A percentile compares a stretch with the other conserved stretches of the same genome.
These are phyloP conservation scores for Glossophaga mutica DNA, from an alignment of 2,797 vertebrate genomes.

Conservation along the genomic window DNA sequence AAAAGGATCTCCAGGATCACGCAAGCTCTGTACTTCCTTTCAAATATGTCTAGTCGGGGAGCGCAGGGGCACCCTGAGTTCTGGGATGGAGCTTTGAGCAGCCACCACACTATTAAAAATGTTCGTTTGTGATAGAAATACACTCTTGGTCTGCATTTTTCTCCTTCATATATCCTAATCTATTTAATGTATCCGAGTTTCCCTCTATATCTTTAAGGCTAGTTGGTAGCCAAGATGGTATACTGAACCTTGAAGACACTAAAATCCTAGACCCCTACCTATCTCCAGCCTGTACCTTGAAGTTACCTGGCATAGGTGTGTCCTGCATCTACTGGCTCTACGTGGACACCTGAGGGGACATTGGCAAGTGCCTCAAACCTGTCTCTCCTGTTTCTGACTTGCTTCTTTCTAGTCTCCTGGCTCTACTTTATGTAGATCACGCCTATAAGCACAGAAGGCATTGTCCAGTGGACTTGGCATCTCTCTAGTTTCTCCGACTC, in stretches of 20 bases:
- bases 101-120: neutral
- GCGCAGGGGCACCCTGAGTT: neutral
- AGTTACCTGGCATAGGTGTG: neutral
- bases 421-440: neutral
- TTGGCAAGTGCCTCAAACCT: neutral
- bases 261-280: neutral
- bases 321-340: neutral
- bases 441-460: neutral
- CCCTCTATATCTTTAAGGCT: neutral
- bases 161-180: neutral
- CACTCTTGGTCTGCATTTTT: rapidly evolving
- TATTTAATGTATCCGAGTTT: neutral
- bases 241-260: neutral
- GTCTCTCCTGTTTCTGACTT: neutral
- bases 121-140: neutral
- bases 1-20: conserved; percentile 42
- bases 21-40: neutral
- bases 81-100: neutral
- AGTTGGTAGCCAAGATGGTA: neutral
- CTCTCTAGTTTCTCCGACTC: neutral
- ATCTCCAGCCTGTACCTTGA: neutral
- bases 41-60: neutral
- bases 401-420: neutral
- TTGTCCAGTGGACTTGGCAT: neutral
- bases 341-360: neutral